These are phyloP conservation scores for Amblyjoppa fuscipennis DNA, from an alignment of 2,888 invertebrate species.

Conservation along the genomic window DNA sequence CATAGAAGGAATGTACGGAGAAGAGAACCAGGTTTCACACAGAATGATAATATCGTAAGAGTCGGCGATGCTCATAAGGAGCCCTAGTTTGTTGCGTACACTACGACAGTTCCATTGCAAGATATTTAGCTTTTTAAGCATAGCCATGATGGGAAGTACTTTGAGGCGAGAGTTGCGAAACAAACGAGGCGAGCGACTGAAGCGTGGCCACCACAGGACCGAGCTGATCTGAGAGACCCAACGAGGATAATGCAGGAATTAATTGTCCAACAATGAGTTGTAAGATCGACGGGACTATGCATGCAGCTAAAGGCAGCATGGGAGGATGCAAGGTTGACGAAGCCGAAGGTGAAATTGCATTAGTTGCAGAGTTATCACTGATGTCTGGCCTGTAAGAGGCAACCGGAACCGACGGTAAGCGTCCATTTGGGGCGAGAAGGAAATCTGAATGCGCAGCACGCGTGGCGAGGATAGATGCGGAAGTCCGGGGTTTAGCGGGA, in stretches of 20 bases:
- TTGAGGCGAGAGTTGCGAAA: not conserved
- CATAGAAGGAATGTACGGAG: not conserved
- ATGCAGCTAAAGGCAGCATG: not conserved
- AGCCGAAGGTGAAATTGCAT: not conserved
- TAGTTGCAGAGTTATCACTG: not conserved
- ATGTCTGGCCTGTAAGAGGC: not conserved
- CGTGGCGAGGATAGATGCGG: not conserved
- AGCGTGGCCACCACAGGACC: constrained; percentile 5
- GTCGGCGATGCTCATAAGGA: not conserved
- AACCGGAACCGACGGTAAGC: not conserved
- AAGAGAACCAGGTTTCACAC: not conserved
- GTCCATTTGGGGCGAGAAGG: constrained; percentile 2
- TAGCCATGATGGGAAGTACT: not conserved
- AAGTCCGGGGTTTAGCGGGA: not conserved
- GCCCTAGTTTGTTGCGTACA: constrained; percentile 1
- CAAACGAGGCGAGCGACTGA: not conserved
- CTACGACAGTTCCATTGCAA: constrained; percentile 7
- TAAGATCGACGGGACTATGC: not conserved
- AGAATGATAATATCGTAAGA: constrained; percentile 14
- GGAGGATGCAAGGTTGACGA: not conserved
- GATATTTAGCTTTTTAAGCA: not conserved
- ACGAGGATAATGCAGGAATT: not conserved
- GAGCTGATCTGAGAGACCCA: constrained; percentile 9
- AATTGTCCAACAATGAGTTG: constrained; percentile 10
- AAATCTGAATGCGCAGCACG: not conserved